Evolutionary conservation across 2,888 invertebrate species (phyloP).

Genomic region (Dasypogon diadema): DNA sequence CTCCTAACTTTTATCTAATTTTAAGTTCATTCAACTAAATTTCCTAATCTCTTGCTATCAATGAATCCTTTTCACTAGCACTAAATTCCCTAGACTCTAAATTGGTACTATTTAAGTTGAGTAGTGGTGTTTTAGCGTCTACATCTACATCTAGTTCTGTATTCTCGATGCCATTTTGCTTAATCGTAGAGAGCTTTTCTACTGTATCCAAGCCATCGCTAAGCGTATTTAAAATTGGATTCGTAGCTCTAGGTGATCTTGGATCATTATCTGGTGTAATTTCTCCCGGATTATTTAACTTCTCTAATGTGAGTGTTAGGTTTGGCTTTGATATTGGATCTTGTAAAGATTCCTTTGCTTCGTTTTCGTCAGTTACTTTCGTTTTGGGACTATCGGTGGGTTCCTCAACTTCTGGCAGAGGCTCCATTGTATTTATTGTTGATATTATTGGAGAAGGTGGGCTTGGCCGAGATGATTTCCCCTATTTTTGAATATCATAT

Average conservation of each 20-base stretch:
- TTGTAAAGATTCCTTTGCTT: neutral
- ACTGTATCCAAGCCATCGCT: constrained; percentile 51
- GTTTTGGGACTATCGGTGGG: constrained; percentile 63
- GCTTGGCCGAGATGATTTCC: constrained; percentile 56
- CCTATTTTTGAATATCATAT: no score
- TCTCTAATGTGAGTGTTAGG: constrained; percentile 45
- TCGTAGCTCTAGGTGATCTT: constrained; percentile 59
- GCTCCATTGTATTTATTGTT: constrained; percentile 64
- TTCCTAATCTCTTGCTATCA: constrained; percentile 55
- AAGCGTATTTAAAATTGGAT: constrained; percentile 49
- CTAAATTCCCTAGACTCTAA: constrained; percentile 56
- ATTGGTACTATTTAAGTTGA: constrained; percentile 56
- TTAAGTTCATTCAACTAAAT: constrained; percentile 8
- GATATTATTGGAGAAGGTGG: constrained; percentile 58
- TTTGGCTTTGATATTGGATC: constrained; percentile 5
- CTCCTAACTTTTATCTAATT: constrained; percentile 1
- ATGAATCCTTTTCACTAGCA: constrained; percentile 57
- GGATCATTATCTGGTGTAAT: constrained; percentile 63
- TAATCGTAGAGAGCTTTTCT: constrained; percentile 45
- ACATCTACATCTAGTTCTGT: constrained; percentile 54
- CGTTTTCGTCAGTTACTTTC: neutral
- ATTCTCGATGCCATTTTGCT: constrained; percentile 42
- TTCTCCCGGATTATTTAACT: constrained; percentile 49
- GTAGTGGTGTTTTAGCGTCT: constrained; percentile 57
- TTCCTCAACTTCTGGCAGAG: constrained; percentile 68